Evolutionary conservation across 2,888 invertebrate species (phyloP), one percentile per base, ranked within the genome.

Genomic region (Pristionchus maxplancki): DNA sequence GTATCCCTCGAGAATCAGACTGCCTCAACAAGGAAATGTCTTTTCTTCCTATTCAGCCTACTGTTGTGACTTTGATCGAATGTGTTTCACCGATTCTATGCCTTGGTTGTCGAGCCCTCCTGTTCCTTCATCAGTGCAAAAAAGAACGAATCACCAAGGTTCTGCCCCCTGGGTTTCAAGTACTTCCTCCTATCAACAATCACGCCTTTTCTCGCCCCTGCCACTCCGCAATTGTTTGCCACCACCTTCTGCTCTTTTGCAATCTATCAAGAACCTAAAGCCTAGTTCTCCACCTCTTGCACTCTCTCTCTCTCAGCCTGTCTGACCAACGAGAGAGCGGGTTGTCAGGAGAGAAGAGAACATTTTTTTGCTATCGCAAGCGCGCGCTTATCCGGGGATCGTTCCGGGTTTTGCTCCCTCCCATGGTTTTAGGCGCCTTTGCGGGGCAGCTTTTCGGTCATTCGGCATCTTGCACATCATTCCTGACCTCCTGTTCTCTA

Each of bases 331-430:
- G 15, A 50, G 20, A 20, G 50, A 50, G 17, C 50, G 17, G 15
- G 4, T 50, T 50, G 17, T 15, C 17, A 50, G 5, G 20, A 17
- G 50, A 50, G 50, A 50, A 20, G 62, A 4, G 20, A 44, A 9
- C 11, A 11, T 11, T 44, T 11, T 44, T 44, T 44, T 44, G 44
- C 44, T 11, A 44, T 44, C 44, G 44, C 44, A 44, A 44, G 44
- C 44, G 44, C 44, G 31, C 13, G 37, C 71, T 37, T 71, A 71
- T 15, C 71, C 31, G 37, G 37, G 37, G 71, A 34, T 71, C 71
- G 71, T 71, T 71, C 71, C 71, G 37, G 71, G 71, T 31, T 71
- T 71, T 71, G 34, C 37, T 24, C 71, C 31, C 71, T 24, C 71
- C 6, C 71, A 20, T 9, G 6, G 37, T 37, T 24, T 17, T 37